These are phyloP conservation scores for Loriculus beryllinus DNA, from an alignment of 2,797 vertebrate genomes.

Conservation along the genomic window DNA sequence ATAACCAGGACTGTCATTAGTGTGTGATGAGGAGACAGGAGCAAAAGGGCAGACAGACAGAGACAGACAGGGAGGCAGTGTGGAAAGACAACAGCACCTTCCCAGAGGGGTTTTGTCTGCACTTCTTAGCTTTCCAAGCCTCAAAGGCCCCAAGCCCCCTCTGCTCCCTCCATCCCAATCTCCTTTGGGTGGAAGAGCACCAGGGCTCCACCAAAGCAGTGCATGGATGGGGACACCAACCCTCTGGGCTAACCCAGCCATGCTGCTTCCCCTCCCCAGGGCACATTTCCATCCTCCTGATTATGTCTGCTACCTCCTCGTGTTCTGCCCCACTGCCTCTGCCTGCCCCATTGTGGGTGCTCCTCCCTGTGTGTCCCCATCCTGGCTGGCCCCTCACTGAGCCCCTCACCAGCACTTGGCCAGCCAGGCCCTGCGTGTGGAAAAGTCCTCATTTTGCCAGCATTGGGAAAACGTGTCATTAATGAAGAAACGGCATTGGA, in stretches of 20 bases:
- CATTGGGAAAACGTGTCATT: not conserved
- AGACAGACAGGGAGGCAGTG: not conserved
- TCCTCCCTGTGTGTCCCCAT: not conserved
- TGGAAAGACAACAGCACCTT: not conserved
- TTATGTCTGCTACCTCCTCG: not conserved
- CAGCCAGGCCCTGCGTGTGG: accelerated
- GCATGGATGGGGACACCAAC: not conserved
- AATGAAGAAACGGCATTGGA: not conserved
- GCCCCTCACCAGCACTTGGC: accelerated
- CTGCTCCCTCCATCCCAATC: not conserved
- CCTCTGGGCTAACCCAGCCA: not conserved
- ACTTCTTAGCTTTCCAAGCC: not conserved
- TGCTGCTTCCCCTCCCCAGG: accelerated
- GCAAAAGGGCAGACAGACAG: not conserved
- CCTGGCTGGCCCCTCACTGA: not conserved
- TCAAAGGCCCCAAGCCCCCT: not conserved
- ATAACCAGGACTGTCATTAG: not conserved
- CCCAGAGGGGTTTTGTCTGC: not conserved
- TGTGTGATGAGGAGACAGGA: not conserved
- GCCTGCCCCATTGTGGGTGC: not conserved
- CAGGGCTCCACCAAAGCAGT: not conserved
- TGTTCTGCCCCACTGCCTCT: not conserved
- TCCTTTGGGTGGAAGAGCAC: not conserved
- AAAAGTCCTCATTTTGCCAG: not conserved
- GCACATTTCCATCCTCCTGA: not conserved